These are phyloP conservation scores for Callaeas wilsoni DNA, from an alignment of 2,113 vertebrate species.

Conservation along the genomic window DNA sequence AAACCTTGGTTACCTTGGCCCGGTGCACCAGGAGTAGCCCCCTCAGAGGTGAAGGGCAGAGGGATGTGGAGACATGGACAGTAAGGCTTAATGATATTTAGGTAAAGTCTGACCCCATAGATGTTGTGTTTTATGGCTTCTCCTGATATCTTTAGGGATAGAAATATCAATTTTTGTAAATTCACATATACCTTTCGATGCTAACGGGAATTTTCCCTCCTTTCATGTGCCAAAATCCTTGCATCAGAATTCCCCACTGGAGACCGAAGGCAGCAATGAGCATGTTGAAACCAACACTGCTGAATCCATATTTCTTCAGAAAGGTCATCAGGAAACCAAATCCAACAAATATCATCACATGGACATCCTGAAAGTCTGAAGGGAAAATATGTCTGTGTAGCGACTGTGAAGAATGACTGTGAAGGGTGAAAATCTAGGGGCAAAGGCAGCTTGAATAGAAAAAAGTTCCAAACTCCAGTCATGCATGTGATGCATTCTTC, in stretches of 20 bases:
- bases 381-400: neutral
- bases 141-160: neutral
- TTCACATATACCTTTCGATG: slow-evolving; percentile 70
- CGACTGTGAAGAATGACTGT: neutral
- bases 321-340: slow-evolving; percentile 99
- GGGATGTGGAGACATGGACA: neutral
- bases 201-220: slow-evolving; percentile 67
- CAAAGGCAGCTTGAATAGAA: neutral
- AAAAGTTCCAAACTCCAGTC: neutral
- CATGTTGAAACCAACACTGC: slow-evolving; percentile 89
- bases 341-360: slow-evolving; percentile 96
- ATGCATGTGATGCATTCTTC: neutral
- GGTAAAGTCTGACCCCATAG: neutral
- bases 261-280: slow-evolving; percentile 91
- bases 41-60: neutral
- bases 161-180: neutral
- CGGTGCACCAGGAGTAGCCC: neutral
- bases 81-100: neutral
- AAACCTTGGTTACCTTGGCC: neutral
- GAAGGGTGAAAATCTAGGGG: neutral
- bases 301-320: slow-evolving; percentile 92
- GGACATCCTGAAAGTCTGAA: slow-evolving; percentile 93
- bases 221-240: slow-evolving; percentile 76
- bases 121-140: neutral
- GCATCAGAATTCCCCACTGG: slow-evolving; percentile 88